phyloP scores from a whole-genome alignment of 2,113 vertebrate genomes.

The Campylomormyrus numenius region DNA sequence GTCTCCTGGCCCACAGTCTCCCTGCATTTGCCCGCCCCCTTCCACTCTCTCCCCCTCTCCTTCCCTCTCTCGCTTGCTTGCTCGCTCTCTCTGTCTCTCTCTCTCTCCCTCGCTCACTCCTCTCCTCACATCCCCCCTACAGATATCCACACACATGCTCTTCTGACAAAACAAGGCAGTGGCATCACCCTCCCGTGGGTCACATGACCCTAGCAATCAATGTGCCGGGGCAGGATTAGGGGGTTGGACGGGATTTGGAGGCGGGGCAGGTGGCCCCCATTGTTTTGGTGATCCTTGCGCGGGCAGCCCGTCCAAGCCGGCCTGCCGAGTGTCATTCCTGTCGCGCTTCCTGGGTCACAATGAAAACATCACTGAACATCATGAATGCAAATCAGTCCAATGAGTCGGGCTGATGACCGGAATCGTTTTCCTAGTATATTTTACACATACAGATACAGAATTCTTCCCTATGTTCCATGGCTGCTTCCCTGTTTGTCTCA shows the following conservation, averaged over 20 bases:
- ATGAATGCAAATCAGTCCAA: background rate
- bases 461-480: background rate
- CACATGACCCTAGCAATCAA: conserved; percentile 54
- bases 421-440: background rate
- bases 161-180: conserved; percentile 56
- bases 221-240: background rate
- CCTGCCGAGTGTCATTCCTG: background rate
- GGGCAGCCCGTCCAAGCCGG: background rate
- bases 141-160: conserved; percentile 34
- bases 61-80: conserved; percentile 32
- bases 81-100: conserved; percentile 41
- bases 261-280: conserved; percentile 25
- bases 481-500: background rate
- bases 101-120: conserved; percentile 22
- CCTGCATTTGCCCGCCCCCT: conserved; percentile 40
- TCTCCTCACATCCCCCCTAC: conserved; percentile 14
- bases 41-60: conserved; percentile 20
- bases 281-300: conserved; percentile 25
- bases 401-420: background rate
- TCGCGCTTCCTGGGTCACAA: background rate
- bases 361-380: background rate
- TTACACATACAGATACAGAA: background rate
- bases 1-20: conserved; percentile 61
- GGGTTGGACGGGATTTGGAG: conserved; percentile 15
- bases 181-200: conserved; percentile 48